Base-by-base conservation (phyloP, 2,888 invertebrate species). In the Liopterus haemorrhoidalis region DNA sequence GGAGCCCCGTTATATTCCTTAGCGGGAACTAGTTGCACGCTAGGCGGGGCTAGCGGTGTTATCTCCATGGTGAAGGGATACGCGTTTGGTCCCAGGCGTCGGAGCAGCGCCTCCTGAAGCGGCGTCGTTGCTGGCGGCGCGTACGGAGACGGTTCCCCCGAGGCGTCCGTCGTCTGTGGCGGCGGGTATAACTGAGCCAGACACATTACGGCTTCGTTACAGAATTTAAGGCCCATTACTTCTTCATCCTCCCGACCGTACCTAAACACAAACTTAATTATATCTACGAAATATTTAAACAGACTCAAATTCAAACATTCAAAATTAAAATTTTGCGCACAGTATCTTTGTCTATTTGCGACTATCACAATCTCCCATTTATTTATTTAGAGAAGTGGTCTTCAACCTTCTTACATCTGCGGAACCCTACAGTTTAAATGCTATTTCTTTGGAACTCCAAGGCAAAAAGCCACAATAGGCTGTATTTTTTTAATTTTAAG, bases 231-330 rank as follows among this genome's bases (percentile, higher is more conserved):
- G 0, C 97, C 97, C 82, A 97, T 89, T 16, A 97, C 96, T 69
- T 97, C 96, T 65, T 97, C 88, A 66, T 97, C 96, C 71, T 97
- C 96, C 33, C 96, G 76, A 0, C 96, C 96, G 64, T 97, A 97
- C 56, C 83, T 83, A 65, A n/a, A 56, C 55, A 46, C 39, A 49
- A 45, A 30, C n/a, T n/a, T n/a, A n/a, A n/a, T n/a, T n/a, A n/a
- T 8, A n/a, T n/a, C n/a, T 30, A 30, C 16, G 9, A 40, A 37
- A 40, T 38, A 38, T 40, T 15, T 40, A 15, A 37, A 16, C 6
- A 40, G 33, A 38, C 36, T 9, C 36, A 40, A 37, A 38, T 40
- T 12, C 36, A 40, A 5, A 37, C 16, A 40, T 11, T 11, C 14
- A 11, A 16, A n/a, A 5, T 18, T 35, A 6, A 20, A 5, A 35